Conservation (phyloP, 2,113 vertebrate species). For the Clarias gariepinus region DNA sequence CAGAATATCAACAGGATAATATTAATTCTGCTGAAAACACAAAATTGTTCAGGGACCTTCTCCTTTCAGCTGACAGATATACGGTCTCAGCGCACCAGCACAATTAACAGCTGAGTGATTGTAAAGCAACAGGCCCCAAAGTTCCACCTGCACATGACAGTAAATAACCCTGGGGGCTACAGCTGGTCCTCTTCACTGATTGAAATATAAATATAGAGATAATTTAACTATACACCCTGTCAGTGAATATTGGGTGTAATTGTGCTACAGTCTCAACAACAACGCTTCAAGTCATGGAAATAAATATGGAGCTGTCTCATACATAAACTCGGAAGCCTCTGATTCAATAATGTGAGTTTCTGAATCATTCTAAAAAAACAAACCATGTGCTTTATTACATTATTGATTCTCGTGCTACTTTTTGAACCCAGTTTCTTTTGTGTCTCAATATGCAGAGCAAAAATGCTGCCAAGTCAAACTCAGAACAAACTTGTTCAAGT, state of each 20-base stretch:
- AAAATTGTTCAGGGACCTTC: not conserved
- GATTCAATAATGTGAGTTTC: not conserved
- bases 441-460: not conserved
- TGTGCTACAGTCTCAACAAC: not conserved
- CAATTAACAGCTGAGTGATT: conserved; percentile 44
- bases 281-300: conserved; percentile 8
- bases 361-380: not conserved
- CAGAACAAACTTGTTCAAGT: not conserved
- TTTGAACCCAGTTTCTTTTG: not conserved
- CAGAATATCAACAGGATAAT: not conserved
- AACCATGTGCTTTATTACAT: not conserved
- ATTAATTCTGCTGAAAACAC: not conserved
- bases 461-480: not conserved
- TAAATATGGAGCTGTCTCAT: not conserved
- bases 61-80: not conserved
- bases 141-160: conserved; percentile 50
- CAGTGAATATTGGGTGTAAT: conserved; percentile 16
- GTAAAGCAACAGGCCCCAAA: conserved; percentile 31
- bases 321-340: not conserved
- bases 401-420: not conserved
- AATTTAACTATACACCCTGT: conserved; percentile 26
- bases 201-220: conserved; percentile 44
- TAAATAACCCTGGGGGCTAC: conserved; percentile 19
- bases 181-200: conserved; percentile 22
- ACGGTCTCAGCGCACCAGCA: not conserved